phyloP scores from a whole-genome alignment of 64 coral and sea anemone species.

The Stylophora pistillata region DNA sequence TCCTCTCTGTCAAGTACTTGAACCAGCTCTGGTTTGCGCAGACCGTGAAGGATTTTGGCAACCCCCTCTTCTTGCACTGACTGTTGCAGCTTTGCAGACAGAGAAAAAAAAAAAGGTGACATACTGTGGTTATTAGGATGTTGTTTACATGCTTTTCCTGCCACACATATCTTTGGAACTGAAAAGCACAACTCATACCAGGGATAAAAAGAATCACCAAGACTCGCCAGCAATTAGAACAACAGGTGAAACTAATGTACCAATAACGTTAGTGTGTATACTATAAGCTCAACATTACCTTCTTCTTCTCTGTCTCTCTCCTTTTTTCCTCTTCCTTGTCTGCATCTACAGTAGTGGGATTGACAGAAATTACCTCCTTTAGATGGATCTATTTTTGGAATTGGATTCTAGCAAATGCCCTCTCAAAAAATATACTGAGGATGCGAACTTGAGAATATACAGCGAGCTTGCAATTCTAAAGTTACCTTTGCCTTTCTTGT shows the following conservation, averaged over 20 bases:
- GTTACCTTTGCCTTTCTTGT: constrained; percentile 15
- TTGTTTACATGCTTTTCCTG: neutral
- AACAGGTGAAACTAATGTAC: neutral
- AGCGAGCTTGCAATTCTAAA: neutral
- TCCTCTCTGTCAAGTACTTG: neutral
- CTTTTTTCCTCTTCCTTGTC: constrained; percentile 5
- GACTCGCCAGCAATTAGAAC: no score
- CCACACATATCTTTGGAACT: no score
- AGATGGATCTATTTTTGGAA: neutral
- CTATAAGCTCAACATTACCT: constrained; percentile 1
- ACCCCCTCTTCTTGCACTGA: neutral
- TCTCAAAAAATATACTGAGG: neutral
- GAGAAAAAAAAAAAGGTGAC: neutral
- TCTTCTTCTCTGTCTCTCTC: neutral
- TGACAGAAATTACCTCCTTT: neutral
- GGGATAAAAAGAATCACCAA: no score
- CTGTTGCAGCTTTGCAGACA: neutral
- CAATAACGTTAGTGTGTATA: constrained; percentile 6
- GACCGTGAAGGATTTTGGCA: neutral
- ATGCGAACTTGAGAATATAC: constrained; percentile 5
- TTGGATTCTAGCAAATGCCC: neutral
- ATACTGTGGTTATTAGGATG: constrained; percentile 11
- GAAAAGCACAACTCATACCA: neutral
- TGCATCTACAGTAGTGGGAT: neutral
- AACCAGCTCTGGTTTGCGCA: neutral